phyloP scores from a whole-genome alignment of 2,888 invertebrate species.

The Plebejus melissa region DNA sequence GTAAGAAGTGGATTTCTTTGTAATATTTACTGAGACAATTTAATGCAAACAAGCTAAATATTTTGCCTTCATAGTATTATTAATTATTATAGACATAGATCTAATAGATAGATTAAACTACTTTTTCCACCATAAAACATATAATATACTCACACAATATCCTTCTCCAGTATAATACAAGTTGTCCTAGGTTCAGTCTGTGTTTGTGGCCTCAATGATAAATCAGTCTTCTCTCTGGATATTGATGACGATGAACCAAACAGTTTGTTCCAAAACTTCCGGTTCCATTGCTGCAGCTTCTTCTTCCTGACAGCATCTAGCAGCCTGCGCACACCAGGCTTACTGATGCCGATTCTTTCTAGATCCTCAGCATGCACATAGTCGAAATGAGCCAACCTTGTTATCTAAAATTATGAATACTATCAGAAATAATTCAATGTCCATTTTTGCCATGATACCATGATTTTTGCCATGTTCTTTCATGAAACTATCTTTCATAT shows the following conservation, averaged over 20 bases:
- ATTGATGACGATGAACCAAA: slow-evolving; percentile 77
- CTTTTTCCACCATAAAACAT: neutral
- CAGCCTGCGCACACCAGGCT: slow-evolving; percentile 93
- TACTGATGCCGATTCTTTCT: slow-evolving; percentile 95
- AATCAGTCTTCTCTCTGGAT: slow-evolving; percentile 68
- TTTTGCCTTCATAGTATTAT: neutral
- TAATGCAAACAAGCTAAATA: neutral
- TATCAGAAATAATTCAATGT: neutral
- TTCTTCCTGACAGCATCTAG: slow-evolving; percentile 95
- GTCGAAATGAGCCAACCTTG: slow-evolving; percentile 96
- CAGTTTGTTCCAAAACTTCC: slow-evolving; percentile 89
- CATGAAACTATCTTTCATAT: too few relatives aligned
- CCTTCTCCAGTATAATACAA: slow-evolving; percentile 91
- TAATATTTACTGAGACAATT: neutral
- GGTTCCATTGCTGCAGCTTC: slow-evolving; percentile 88
- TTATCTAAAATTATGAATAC: slow-evolving; percentile 81
- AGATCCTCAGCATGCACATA: slow-evolving; percentile 97
- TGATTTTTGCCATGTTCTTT: too few relatives aligned
- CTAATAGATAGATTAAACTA: too few relatives aligned
- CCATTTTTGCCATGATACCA: neutral
- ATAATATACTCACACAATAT: slow-evolving; percentile 79
- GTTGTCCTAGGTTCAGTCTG: slow-evolving; percentile 76
- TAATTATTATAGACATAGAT: too few relatives aligned
- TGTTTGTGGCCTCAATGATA: slow-evolving; percentile 59
- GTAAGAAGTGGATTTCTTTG: too few relatives aligned